Conservation (phyloP, 2,797 vertebrate genomes). For the Channallabes apus region DNA sequence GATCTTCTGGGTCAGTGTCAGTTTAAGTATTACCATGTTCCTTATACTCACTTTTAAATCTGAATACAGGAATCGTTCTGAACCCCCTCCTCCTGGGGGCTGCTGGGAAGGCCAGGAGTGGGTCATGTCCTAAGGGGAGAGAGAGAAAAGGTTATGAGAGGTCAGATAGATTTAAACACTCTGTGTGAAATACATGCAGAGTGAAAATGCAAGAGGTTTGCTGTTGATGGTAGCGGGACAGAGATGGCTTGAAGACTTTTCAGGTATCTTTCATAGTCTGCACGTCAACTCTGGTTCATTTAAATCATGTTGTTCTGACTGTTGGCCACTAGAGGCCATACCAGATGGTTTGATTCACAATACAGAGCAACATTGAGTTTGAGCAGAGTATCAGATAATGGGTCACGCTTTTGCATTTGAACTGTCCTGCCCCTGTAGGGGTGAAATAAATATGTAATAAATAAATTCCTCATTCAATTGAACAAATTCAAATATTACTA, state of each 20-base stretch:
- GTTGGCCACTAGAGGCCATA: slow-evolving; percentile 37
- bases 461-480: too few species aligned
- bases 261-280: slow-evolving; percentile 3
- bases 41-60: slow-evolving; percentile 77
- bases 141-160: slow-evolving; percentile 52
- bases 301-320: slow-evolving; percentile 12
- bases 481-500: not conserved
- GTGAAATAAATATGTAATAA: not conserved
- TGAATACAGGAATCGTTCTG: slow-evolving; percentile 82
- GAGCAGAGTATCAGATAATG: not conserved
- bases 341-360: slow-evolving; percentile 24
- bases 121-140: slow-evolving; percentile 87
- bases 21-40: slow-evolving; percentile 25
- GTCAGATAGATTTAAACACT: slow-evolving; percentile 50
- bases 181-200: slow-evolving; percentile 31
- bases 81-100: slow-evolving; percentile 81
- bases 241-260: slow-evolving; percentile 12
- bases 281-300: slow-evolving; percentile 16
- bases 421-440: not conserved
- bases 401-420: not conserved
- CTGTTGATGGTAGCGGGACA: slow-evolving; percentile 5
- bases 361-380: not conserved
- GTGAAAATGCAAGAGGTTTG: slow-evolving; percentile 34
- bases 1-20: not conserved
- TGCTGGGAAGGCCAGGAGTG: slow-evolving; percentile 89